Evolutionary conservation across 2,113 vertebrate genomes (phyloP), one percentile per base, ranked within the genome.

Genomic region (Cryptotis parvus): DNA sequence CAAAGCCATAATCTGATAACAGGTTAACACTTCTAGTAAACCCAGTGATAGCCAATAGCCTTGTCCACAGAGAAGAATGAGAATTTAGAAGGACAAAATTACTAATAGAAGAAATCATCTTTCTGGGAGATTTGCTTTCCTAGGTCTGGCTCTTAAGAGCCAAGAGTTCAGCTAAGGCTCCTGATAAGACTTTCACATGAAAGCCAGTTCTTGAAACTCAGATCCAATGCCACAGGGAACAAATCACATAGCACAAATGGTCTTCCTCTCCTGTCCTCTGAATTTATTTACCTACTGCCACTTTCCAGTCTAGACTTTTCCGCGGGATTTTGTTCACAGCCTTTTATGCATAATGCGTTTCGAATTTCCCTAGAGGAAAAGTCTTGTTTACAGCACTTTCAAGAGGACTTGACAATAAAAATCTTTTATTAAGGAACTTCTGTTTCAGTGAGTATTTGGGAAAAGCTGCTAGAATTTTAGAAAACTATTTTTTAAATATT

Each of bases 351-450:
- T 88, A 80, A 72, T 79, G 12, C 10, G 22, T 68, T 89, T 69
- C 73, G 4, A 89, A 91, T 95, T 73, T 82, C 63, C n/a, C 49
- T 89, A 20, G 29, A 92, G 45, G n/a, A 84, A 94, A 94, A 90
- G 29, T 20, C 69, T 31, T 82, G 39, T 74, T 77, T 70, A 74
- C 3, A 69, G 69, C 11, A 84, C 1, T 82, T 77, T 55, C 52
- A 29, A 78, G 91, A 87, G 7, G 43, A 86, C 61, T 88, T 95
- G 58, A 79, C 52, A 85, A 4, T 58, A 39, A 84, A 78, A 35
- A 61, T 83, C 1, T 63, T n/a, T 88, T 87, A 82, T 75, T 66
- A 61, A 45, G n/a, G 20, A 9, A 35, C 9, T 86, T 31, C 73
- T 85, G 22, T 85, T 68, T 95, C 73, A 84, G 35, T 37, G 24